Conservation (phyloP, 2,888 invertebrate species). For the Hydrotaea diabolus region DNA sequence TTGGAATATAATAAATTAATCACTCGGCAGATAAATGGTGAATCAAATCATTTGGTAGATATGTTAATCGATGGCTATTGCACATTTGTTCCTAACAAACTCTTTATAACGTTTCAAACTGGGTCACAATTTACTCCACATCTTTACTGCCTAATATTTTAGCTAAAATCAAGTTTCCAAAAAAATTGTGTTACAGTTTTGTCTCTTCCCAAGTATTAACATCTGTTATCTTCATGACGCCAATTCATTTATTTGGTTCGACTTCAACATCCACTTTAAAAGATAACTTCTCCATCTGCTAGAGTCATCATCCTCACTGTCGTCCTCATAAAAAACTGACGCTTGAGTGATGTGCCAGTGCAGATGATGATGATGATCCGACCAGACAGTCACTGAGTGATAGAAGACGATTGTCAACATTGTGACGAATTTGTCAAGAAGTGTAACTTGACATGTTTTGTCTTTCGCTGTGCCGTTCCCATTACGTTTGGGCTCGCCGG, state of each 20-base stretch:
- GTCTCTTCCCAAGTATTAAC: conserved; percentile 18
- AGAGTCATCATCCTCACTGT: not conserved
- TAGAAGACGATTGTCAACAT: conserved; percentile 32
- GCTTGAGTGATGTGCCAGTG: not conserved
- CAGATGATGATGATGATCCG: not conserved
- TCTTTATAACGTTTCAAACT: no score
- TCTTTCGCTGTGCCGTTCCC: not conserved
- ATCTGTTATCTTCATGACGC: conserved; percentile 34
- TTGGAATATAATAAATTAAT: no score
- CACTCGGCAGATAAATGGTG: no score
- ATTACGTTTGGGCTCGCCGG: not conserved
- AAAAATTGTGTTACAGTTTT: conserved; percentile 4
- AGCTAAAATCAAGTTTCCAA: no score
- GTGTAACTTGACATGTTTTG: conserved; percentile 20
- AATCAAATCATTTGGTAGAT: no score
- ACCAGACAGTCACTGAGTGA: conserved; percentile 9
- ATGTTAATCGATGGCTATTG: no score
- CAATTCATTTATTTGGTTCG: not conserved
- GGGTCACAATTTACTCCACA: no score
- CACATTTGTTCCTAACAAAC: no score
- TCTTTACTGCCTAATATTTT: no score
- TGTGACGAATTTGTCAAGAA: conserved; percentile 54
- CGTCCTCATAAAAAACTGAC: not conserved
- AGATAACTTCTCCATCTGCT: not conserved
- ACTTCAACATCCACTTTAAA: not conserved